phyloP scores from a whole-genome alignment of 2,888 invertebrate species.

The Cerastis leucographa region DNA sequence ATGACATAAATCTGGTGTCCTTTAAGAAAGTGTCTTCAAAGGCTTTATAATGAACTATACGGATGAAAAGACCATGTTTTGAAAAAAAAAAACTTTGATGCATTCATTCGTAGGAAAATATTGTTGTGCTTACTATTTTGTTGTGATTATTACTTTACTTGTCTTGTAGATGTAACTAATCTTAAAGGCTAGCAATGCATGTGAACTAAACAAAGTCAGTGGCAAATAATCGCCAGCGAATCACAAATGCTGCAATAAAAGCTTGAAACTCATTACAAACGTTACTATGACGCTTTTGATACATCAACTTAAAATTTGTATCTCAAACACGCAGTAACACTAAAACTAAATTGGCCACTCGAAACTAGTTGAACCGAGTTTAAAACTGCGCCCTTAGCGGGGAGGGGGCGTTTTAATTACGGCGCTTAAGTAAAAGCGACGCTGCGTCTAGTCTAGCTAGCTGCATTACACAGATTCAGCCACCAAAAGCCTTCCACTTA shows the following conservation, averaged over 20 bases:
- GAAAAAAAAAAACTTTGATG: not conserved
- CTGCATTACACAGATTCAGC: conserved; percentile 90
- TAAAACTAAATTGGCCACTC: conserved; percentile 89
- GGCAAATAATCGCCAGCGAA: conserved; percentile 34
- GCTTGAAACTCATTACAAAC: conserved; percentile 49
- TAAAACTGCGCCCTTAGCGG: conserved; percentile 87
- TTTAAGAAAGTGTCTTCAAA: conserved; percentile 27
- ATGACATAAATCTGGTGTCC: conserved; percentile 30
- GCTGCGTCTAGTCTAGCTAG: conserved; percentile 86
- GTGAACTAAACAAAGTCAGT: conserved; percentile 16
- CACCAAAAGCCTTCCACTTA: conserved; percentile 91
- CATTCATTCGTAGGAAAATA: too few relatives aligned
- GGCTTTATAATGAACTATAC: conserved; percentile 21
- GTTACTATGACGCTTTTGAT: conserved; percentile 65
- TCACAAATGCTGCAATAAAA: conserved; percentile 47
- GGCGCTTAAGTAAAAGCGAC: conserved; percentile 90
- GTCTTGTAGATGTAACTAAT: too few relatives aligned
- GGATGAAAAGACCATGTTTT: not conserved
- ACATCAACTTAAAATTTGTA: conserved; percentile 73
- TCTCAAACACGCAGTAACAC: conserved; percentile 82
- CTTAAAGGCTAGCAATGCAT: not conserved
- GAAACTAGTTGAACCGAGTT: conserved; percentile 87
- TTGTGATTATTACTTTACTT: too few relatives aligned
- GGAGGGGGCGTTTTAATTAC: conserved; percentile 89
- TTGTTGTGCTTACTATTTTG: not conserved